Conservation (phyloP, 2,888 invertebrate species). For the Halictus ligatus region DNA sequence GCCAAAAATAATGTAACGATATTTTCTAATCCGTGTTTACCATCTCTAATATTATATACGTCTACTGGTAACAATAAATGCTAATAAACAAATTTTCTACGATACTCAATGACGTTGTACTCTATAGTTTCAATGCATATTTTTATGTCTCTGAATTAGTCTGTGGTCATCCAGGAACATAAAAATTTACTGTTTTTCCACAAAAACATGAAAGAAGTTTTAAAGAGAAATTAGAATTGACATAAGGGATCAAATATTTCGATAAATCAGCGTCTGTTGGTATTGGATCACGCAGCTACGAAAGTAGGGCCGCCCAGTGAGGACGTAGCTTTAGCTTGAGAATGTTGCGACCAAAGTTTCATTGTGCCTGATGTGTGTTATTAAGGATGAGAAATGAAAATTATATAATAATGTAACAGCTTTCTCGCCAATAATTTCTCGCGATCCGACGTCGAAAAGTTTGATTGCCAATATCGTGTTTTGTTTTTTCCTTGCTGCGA, state of each 20-base stretch:
- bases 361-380: background rate
- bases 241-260: too few species aligned
- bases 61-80: too few species aligned
- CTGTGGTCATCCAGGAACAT: too few species aligned
- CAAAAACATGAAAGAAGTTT: background rate
- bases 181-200: background rate
- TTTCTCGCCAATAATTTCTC: slow-evolving; percentile 44
- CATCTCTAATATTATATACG: too few species aligned
- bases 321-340: background rate
- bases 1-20: too few species aligned
- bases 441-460: slow-evolving; percentile 41
- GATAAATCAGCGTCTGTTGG: background rate
- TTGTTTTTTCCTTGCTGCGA: slow-evolving; percentile 6
- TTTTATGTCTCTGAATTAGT: too few species aligned
- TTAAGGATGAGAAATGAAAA: slow-evolving; percentile 21
- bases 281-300: background rate
- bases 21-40: too few species aligned
- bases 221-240: background rate
- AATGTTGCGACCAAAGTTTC: slow-evolving; percentile 8
- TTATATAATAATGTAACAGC: slow-evolving; percentile 17
- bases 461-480: slow-evolving; percentile 38
- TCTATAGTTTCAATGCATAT: too few species aligned
- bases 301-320: background rate
- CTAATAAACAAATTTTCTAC: too few species aligned
- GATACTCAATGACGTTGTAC: too few species aligned